Percentiles rank a stretch among this genome's conserved stretches.
phyloP scores from a whole-genome alignment of 2,888 invertebrate species.

The Quadroppia sp. region DNA sequence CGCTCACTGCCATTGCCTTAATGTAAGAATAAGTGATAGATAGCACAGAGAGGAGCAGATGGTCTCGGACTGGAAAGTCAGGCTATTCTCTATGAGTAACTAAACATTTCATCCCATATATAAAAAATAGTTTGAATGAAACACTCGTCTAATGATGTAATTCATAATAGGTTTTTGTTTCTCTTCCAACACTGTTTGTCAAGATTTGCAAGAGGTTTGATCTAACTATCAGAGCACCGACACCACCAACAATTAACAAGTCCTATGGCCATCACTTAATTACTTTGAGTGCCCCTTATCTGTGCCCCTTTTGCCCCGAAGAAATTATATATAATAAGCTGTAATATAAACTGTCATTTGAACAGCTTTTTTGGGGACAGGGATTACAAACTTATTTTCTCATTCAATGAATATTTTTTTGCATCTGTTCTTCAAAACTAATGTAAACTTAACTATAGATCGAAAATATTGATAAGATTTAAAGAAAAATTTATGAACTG shows the following conservation, averaged over 20 bases:
- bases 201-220: constrained; percentile 1
- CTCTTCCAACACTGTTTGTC: constrained; percentile 15
- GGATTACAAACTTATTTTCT: background rate
- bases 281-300: constrained; percentile 9
- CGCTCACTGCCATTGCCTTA: background rate
- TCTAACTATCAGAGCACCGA: background rate
- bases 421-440: no score
- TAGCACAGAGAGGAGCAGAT: background rate
- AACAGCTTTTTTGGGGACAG: constrained; percentile 5
- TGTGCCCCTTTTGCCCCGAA: background rate
- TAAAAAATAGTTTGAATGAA: background rate
- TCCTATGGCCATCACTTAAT: constrained; percentile 11
- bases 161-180: background rate
- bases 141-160: constrained; percentile 9
- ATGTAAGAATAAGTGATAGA: constrained; percentile 28
- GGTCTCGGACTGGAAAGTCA: background rate
- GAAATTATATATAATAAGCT: background rate
- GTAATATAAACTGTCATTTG: constrained; percentile 16
- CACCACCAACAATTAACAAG: constrained; percentile 4
- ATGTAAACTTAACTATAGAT: no score
- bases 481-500: no score
- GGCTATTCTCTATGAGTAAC: background rate
- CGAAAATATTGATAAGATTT: no score
- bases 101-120: background rate
- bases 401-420: background rate